A percentile compares a stretch with the other conserved stretches of the same genome.
phyloP scores from a whole-genome alignment of 2,113 vertebrate genomes.

The Nothocercus nigrocapillus region DNA sequence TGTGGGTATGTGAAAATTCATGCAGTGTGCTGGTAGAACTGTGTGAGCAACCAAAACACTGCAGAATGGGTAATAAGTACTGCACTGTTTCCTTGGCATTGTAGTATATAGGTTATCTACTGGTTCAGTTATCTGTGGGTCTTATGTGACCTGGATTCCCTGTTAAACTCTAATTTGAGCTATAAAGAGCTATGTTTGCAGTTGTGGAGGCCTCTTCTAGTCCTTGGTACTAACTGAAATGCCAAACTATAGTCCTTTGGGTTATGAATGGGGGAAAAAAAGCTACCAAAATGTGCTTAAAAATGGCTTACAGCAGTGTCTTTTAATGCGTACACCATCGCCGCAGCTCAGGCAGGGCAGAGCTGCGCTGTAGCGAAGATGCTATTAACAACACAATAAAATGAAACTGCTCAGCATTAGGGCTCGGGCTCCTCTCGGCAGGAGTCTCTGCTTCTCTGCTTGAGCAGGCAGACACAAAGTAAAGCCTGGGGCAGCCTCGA shows the following conservation, averaged over 20 bases:
- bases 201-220: not conserved
- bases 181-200: not conserved
- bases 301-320: not conserved
- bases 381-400: not conserved
- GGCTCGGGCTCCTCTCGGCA: not conserved
- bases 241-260: not conserved
- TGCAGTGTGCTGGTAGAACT: not conserved
- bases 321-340: not conserved
- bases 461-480: not conserved
- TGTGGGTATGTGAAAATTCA: conserved; percentile 20
- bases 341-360: not conserved
- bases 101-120: not conserved
- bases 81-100: rapidly evolving
- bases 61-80: not conserved
- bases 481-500: rapidly evolving
- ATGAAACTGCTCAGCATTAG: not conserved
- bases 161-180: not conserved
- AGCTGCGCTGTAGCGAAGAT: not conserved
- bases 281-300: not conserved
- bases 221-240: not conserved
- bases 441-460: not conserved
- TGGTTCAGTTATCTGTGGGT: not conserved
- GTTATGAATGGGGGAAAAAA: not conserved
- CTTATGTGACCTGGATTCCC: not conserved
- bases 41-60: not conserved